A percentile compares a stretch with the other conserved stretches of the same genome.
Evolutionary conservation across 2,113 vertebrate genomes (phyloP).

Genomic region (Psephotus haematonotus): DNA sequence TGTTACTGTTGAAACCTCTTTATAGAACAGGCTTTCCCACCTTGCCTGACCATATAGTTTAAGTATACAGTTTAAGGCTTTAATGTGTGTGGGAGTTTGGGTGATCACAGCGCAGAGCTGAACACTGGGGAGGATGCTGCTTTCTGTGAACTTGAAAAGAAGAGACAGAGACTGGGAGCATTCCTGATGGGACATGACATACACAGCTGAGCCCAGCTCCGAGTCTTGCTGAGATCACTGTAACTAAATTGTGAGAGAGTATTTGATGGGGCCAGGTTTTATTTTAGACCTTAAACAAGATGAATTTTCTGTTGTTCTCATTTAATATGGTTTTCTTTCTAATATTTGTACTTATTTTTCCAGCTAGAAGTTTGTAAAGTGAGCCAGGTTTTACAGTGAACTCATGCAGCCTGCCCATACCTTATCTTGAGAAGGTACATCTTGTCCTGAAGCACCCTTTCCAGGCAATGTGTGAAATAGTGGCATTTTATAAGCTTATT

Average conservation of each 20-base stretch:
- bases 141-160: neutral
- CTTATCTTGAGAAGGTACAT: neutral
- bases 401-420: neutral
- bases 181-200: neutral
- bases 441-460: neutral
- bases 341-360: neutral
- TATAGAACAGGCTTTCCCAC: neutral
- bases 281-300: neutral
- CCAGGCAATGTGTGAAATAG: neutral
- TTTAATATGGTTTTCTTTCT: neutral
- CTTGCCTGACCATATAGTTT: neutral
- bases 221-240: neutral
- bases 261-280: neutral
- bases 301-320: neutral
- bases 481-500: neutral
- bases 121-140: neutral
- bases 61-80: neutral
- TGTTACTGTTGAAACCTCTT: neutral
- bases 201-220: neutral
- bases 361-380: neutral
- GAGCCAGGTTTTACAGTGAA: neutral
- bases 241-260: neutral
- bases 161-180: neutral
- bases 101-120: neutral
- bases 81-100: accelerated